A percentile compares a stretch with the other conserved stretches of the same genome.
These are phyloP conservation scores for Cyprinodon tularosa DNA, from an alignment of 2,113 vertebrate species.

Conservation along the genomic window DNA sequence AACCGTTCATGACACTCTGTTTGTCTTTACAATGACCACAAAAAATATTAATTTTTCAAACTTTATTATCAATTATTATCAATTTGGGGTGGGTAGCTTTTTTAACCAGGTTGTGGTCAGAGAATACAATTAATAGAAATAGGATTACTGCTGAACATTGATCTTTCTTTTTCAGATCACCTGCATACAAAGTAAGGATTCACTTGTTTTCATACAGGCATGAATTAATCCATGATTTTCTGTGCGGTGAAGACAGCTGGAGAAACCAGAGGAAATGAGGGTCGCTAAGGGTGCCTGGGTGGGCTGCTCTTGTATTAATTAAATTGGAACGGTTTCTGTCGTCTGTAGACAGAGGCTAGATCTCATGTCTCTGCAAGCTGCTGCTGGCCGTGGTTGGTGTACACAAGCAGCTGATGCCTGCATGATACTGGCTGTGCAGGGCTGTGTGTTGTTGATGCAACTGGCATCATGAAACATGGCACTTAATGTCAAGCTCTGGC, in stretches of 20 bases:
- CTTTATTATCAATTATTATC: too few relatives aligned
- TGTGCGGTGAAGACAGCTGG: conserved; percentile 35
- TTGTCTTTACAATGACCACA: too few relatives aligned
- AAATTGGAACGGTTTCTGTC: conserved; percentile 56
- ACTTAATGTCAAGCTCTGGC: conserved; percentile 25
- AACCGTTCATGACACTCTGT: too few relatives aligned
- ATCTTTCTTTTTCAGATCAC: neutral
- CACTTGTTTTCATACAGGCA: conserved; percentile 17
- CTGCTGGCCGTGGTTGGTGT: conserved; percentile 46
- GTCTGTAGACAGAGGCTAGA: conserved; percentile 58
- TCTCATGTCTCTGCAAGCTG: conserved; percentile 60
- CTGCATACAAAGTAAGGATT: neutral
- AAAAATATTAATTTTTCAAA: too few relatives aligned
- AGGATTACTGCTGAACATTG: too few relatives aligned
- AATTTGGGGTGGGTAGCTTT: too few relatives aligned
- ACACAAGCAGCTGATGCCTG: conserved; percentile 58
- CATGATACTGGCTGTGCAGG: conserved; percentile 38
- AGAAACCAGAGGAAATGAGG: conserved; percentile 10
- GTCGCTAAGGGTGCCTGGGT: conserved; percentile 42
- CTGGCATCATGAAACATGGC: conserved; percentile 32
- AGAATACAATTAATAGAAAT: too few relatives aligned
- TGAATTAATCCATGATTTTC: conserved; percentile 24
- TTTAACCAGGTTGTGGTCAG: too few relatives aligned
- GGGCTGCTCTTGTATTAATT: conserved; percentile 59
- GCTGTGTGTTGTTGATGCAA: conserved; percentile 32